Percentiles rank a stretch among this genome's conserved stretches.
These are phyloP conservation scores for Isaurus tuberculatus DNA, from an alignment of 92 coral and sea anemone genomes.

Conservation along the genomic window DNA sequence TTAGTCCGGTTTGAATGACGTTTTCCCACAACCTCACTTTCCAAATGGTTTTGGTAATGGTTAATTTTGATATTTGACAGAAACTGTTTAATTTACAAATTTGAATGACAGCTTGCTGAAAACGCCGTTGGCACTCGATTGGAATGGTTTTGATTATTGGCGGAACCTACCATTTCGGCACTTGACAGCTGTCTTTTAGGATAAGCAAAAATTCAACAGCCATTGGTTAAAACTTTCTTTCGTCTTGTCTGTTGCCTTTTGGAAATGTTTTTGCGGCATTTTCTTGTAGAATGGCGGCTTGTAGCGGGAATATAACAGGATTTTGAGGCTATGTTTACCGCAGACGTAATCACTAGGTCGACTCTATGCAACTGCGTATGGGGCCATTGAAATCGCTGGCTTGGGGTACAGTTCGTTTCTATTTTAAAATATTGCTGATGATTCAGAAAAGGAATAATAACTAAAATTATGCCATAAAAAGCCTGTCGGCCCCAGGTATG, in stretches of 20 bases:
- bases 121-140: slow-evolving; percentile 13
- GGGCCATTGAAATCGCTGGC: too few species aligned
- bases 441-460: too few species aligned
- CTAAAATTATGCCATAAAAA: too few species aligned
- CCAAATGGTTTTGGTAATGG: background rate
- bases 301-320: background rate
- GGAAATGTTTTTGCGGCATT: background rate
- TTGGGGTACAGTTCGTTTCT: too few species aligned
- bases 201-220: background rate
- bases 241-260: slow-evolving; percentile 4
- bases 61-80: background rate
- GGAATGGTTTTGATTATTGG: slow-evolving; percentile 14
- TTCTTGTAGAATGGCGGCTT: background rate
- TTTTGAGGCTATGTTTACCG: background rate
- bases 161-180: slow-evolving; percentile 1
- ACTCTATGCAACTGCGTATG: too few species aligned
- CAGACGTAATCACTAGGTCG: too few species aligned
- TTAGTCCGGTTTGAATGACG: background rate
- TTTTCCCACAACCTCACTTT: background rate
- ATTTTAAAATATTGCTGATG: too few species aligned
- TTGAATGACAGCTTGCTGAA: slow-evolving; percentile 19
- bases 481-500: too few species aligned
- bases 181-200: slow-evolving; percentile 33
- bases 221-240: background rate
- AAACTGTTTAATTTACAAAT: slow-evolving; percentile 1